These are phyloP conservation scores for Drosophila insularis DNA, from an alignment of 1,140 invertebrate species.

Conservation along the genomic window DNA sequence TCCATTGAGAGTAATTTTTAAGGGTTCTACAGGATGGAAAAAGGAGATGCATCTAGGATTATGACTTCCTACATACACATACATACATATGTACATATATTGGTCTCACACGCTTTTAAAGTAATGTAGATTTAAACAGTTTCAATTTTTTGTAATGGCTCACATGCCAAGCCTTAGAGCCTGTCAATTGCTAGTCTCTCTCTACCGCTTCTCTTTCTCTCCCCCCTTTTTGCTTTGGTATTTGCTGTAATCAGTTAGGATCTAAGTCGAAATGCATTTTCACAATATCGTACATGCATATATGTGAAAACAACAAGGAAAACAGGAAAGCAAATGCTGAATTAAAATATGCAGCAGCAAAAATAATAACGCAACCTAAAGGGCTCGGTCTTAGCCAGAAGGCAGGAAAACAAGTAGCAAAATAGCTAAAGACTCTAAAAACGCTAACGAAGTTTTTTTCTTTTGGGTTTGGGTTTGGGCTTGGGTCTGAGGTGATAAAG, in stretches of 20 bases:
- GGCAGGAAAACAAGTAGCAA: slow-evolving; percentile 69
- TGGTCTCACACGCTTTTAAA: too few relatives aligned
- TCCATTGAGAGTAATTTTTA: slow-evolving; percentile 40
- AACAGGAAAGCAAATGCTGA: slow-evolving; percentile 33
- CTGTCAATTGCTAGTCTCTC: slow-evolving; percentile 53
- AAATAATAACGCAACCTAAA: slow-evolving; percentile 57
- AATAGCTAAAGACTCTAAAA: slow-evolving; percentile 69
- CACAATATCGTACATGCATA: slow-evolving; percentile 69
- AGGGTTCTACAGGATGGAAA: too few relatives aligned
- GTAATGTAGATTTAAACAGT: too few relatives aligned
- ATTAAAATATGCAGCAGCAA: slow-evolving; percentile 59
- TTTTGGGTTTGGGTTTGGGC: not conserved
- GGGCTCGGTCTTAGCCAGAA: slow-evolving; percentile 16
- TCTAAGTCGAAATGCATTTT: slow-evolving; percentile 80
- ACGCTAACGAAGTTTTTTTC: slow-evolving; percentile 72
- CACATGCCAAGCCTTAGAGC: slow-evolving; percentile 24
- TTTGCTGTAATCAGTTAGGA: slow-evolving; percentile 63
- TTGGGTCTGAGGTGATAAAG: slow-evolving; percentile 53
- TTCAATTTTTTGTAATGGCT: not conserved
- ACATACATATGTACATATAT: too few relatives aligned
- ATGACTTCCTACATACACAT: too few relatives aligned
- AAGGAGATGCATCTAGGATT: too few relatives aligned
- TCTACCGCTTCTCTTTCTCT: not conserved
- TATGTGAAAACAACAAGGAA: slow-evolving; percentile 54
- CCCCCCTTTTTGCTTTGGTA: not conserved